Evolutionary conservation across 1,140 invertebrate species (phyloP).

Genomic region (Oreohelix idahoensis): DNA sequence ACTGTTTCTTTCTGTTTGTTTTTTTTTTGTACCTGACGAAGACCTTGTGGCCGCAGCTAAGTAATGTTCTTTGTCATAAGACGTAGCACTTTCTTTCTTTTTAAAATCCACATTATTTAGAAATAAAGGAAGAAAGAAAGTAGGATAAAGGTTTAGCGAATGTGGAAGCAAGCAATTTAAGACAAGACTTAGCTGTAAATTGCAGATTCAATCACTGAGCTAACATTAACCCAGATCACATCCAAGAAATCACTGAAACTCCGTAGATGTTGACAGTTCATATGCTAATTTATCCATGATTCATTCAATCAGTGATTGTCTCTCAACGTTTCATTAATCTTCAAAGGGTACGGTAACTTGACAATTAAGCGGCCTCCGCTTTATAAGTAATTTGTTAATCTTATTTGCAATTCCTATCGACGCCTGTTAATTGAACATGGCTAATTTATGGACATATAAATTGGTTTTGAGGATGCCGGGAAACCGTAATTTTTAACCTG

Average conservation of each 20-base stretch:
- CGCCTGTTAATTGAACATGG: not conserved
- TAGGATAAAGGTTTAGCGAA: no score
- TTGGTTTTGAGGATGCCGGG: not conserved
- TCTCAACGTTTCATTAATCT: not conserved
- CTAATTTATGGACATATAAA: not conserved
- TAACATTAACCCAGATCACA: not conserved
- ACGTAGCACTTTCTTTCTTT: no score
- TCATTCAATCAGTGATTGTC: conserved; percentile 1
- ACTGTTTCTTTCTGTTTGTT: no score
- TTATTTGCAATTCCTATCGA: conserved; percentile 1
- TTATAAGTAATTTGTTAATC: conserved; percentile 16
- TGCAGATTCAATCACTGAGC: not conserved
- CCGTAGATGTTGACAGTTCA: not conserved
- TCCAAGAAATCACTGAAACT: not conserved
- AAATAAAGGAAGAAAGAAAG: no score
- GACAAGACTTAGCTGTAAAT: not conserved
- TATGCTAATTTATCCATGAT: not conserved
- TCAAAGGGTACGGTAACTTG: not conserved
- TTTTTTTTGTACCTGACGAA: no score
- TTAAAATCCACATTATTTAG: no score
- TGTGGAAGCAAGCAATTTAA: no score
- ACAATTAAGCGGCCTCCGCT: not conserved
- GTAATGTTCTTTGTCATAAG: no score
- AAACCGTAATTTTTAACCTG: not conserved
- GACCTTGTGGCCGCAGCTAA: no score